Percentiles rank a stretch among this genome's conserved stretches.
Evolutionary conservation across 2,888 invertebrate species (phyloP).

Genomic region (Chrysolina americana): DNA sequence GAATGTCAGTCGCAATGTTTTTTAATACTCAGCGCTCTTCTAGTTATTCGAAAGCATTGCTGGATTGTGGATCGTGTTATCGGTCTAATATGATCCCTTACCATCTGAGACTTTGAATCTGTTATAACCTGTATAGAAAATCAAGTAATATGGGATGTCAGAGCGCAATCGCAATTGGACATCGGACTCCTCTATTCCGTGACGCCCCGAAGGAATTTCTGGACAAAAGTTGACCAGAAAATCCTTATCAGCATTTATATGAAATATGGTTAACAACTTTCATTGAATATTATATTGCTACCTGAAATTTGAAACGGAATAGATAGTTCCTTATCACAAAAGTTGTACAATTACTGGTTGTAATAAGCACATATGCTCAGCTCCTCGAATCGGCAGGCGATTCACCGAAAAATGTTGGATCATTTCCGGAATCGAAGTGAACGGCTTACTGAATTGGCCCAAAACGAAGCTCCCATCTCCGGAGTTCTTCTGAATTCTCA

Average conservation of each 20-base stretch:
- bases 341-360: conserved; percentile 92
- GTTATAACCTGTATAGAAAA: too few relatives aligned
- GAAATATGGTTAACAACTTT: conserved; percentile 5
- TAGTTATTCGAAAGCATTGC: too few relatives aligned
- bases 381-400: conserved; percentile 93
- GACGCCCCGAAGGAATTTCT: too few relatives aligned
- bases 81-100: too few relatives aligned
- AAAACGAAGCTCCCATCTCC: conserved; percentile 87
- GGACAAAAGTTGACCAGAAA: not conserved
- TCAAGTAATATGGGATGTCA: not conserved
- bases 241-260: not conserved
- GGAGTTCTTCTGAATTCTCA: conserved; percentile 88
- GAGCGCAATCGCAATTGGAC: too few relatives aligned
- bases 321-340: conserved; percentile 69
- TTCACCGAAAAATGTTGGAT: conserved; percentile 94
- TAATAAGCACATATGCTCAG: conserved; percentile 95
- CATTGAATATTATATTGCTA: conserved; percentile 34
- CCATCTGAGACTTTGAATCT: too few relatives aligned
- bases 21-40: too few relatives aligned
- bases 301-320: conserved; percentile 37
- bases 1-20: too few relatives aligned
- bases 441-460: conserved; percentile 94
- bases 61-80: too few relatives aligned
- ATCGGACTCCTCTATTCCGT: too few relatives aligned
- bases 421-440: conserved; percentile 94